phyloP scores from a whole-genome alignment of 2,113 vertebrate species.

The Hemicordylus capensis region DNA sequence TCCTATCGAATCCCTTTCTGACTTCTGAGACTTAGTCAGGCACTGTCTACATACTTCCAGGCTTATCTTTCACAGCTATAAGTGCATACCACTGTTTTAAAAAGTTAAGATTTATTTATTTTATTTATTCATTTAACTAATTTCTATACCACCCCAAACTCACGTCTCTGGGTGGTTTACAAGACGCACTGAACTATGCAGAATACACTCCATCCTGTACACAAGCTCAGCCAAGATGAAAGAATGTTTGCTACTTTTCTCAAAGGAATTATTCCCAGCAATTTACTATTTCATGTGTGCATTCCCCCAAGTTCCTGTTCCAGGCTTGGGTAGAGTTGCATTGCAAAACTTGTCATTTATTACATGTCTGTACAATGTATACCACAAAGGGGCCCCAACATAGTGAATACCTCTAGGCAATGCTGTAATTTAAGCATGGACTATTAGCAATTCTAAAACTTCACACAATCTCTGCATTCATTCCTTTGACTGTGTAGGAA shows the following conservation, averaged over 20 bases:
- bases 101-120: not conserved
- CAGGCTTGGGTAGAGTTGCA: not conserved
- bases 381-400: not conserved
- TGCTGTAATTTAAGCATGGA: not conserved
- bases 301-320: not conserved
- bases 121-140: no score
- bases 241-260: not conserved
- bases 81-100: no score
- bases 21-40: not conserved
- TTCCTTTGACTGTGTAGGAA: not conserved
- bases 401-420: not conserved
- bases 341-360: not conserved
- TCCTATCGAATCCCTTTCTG: not conserved
- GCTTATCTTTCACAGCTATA: not conserved
- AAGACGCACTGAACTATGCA: not conserved
- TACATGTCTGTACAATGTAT: not conserved
- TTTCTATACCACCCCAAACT: no score
- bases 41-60: not conserved
- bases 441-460: not conserved
- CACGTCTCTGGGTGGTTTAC: no score
- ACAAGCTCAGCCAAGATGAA: not conserved
- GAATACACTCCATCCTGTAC: not conserved
- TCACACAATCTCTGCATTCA: not conserved
- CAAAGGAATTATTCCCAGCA: fast-evolving
- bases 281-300: not conserved